Base-by-base conservation (phyloP, 2,888 invertebrate genomes). In the Nowickia ferox region DNA sequence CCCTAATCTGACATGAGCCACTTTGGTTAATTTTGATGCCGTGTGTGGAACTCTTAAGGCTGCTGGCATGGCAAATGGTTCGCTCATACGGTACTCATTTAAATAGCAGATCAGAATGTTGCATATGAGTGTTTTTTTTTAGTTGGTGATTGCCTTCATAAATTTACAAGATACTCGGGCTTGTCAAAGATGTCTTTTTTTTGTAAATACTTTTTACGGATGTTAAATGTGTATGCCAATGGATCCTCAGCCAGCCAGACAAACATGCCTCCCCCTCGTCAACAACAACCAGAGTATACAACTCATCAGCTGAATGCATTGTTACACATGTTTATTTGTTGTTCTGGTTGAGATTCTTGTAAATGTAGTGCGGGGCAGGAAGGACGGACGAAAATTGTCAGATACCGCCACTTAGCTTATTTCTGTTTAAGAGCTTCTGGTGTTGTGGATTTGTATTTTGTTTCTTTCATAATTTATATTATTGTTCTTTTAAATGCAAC, bases 1-100 rank as follows among this genome's bases (percentile, higher is more conserved):
- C 77, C 81, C 76, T 88, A 88, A 89, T 88, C 88, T 89, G 88
- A 89, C 88, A 88, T 89, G 86, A 88, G 85, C 87, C 88, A 89
- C 86, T 88, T 88, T 87, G 88, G 87, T 88, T 87, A 65, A 76
- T 78, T 78, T 59, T 59, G 76, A 76, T 65, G 66, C 30, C 19
- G 55, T 65, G 66, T 38, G 17, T 61, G 22, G 30, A 46, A 22
- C 55, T 46, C 40, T 65, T 46, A 79, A 63, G 63, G 65, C 38
- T 74, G 61, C 42, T 44, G 17, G n/a, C 61, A 17, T 30, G 30
- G 53, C 78, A 59, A 76, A 76, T 80, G 80, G 71, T 48, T 38
- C 13, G 71, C 55, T 38, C 13, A 51, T 66, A 59, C 46, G 17
- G 46, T 69, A 66, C 9, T 48, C 55, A 59, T 83, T n/a, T 57